phyloP scores from a whole-genome alignment of 2,888 invertebrate genomes.

The Trisateles emortualis region DNA sequence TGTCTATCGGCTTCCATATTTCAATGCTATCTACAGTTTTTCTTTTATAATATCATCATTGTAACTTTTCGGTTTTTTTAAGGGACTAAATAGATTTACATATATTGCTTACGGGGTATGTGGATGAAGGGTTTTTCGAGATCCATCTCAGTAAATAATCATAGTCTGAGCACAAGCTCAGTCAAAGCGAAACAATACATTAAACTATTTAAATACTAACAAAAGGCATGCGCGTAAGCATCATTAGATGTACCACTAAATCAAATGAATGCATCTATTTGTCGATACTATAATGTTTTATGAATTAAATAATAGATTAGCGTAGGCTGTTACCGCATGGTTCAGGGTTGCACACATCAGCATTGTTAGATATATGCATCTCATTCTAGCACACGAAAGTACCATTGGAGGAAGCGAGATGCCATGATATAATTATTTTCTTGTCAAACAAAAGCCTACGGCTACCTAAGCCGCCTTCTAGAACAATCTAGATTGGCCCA shows the following conservation, averaged over 20 bases:
- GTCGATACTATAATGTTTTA: neutral
- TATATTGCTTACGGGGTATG: neutral
- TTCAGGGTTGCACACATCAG: neutral
- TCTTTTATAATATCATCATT: too few species aligned
- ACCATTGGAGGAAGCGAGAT: neutral
- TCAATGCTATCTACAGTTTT: too few species aligned
- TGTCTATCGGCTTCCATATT: too few species aligned
- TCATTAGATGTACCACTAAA: conserved; percentile 4
- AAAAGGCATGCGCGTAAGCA: neutral
- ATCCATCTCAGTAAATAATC: conserved; percentile 5
- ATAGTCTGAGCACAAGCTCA: neutral
- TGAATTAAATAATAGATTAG: neutral
- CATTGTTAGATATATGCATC: neutral
- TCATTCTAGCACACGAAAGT: neutral
- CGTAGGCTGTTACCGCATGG: neutral
- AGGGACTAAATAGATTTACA: too few species aligned
- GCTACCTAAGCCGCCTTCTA: too few species aligned
- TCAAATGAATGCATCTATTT: conserved; percentile 6
- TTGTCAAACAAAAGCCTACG: too few species aligned
- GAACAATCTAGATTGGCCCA: too few species aligned
- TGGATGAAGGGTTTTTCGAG: neutral
- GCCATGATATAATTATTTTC: neutral
- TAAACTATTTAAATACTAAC: conserved; percentile 4
- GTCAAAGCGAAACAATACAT: neutral
- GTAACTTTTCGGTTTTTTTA: too few species aligned